Percentiles rank a stretch among this genome's conserved stretches.
Evolutionary conservation across 2,113 vertebrate species (phyloP).

Genomic region (Nematolebias whitei): DNA sequence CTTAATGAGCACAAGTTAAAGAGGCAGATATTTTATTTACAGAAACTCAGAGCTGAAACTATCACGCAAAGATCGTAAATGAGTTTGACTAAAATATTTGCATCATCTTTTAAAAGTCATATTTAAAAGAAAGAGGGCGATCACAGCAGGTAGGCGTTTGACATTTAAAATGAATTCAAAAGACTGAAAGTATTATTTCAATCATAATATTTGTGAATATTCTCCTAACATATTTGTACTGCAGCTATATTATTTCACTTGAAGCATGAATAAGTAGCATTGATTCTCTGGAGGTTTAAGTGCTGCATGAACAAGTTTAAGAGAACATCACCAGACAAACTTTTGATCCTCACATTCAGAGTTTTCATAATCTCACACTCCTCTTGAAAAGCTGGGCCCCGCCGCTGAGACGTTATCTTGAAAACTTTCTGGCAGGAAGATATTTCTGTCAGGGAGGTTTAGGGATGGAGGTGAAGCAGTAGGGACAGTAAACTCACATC

Average conservation of each 20-base stretch:
- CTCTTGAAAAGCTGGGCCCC: too few species aligned
- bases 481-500: background rate
- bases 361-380: background rate
- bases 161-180: too few species aligned
- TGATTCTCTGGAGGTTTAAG: background rate
- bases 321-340: background rate
- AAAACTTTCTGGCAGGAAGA: background rate
- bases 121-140: background rate
- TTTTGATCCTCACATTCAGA: background rate
- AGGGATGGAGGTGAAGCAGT: background rate
- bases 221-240: background rate
- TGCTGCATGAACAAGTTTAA: background rate
- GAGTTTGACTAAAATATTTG: too few species aligned
- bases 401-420: background rate
- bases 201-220: background rate
- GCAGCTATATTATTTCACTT: background rate
- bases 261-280: background rate
- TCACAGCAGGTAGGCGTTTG: background rate
- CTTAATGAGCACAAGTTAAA: slow-evolving; percentile 32
- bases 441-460: background rate
- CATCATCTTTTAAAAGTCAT: background rate
- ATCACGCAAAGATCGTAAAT: background rate
- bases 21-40: slow-evolving; percentile 10
- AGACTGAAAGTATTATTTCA: too few species aligned
- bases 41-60: slow-evolving; percentile 16